Conservation (phyloP, 2,797 vertebrate genomes). For the Rhincodon typus region DNA sequence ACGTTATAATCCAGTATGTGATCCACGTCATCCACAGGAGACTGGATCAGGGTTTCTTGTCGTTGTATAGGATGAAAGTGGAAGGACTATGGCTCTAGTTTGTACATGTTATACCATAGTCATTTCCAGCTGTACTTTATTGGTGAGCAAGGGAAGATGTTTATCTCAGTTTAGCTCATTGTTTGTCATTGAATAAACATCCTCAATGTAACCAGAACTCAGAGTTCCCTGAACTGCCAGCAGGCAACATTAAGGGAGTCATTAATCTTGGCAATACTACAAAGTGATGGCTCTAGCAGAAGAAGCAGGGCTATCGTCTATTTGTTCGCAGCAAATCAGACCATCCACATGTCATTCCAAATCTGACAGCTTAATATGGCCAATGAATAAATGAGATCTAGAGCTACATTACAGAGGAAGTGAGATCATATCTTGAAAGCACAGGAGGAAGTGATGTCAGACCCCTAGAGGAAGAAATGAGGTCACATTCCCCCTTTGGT, state of each 20-base stretch:
- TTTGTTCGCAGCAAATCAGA: not conserved
- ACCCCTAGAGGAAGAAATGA: not conserved
- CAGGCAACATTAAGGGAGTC: not conserved
- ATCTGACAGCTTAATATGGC: not conserved
- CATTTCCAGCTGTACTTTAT: not conserved
- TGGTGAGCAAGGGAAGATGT: not conserved
- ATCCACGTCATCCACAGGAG: not conserved
- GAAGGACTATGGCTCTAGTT: not conserved
- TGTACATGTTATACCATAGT: not conserved
- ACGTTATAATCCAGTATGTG: not conserved
- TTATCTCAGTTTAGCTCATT: not conserved
- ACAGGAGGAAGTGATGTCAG: no score
- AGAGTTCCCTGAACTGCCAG: not conserved
- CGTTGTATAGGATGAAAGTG: not conserved
- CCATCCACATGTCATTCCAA: not conserved
- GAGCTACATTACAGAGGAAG: not conserved
- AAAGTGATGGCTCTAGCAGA: not conserved
- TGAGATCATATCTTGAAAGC: not conserved
- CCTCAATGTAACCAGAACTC: not conserved
- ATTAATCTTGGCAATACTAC: not conserved
- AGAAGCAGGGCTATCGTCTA: not conserved
- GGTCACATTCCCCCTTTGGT: no score
- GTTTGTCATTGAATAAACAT: not conserved
- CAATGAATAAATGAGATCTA: not conserved
- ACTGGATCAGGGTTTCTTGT: not conserved